Base-by-base conservation (phyloP, 2,797 vertebrate species). In the Halcyon leucocephala region DNA sequence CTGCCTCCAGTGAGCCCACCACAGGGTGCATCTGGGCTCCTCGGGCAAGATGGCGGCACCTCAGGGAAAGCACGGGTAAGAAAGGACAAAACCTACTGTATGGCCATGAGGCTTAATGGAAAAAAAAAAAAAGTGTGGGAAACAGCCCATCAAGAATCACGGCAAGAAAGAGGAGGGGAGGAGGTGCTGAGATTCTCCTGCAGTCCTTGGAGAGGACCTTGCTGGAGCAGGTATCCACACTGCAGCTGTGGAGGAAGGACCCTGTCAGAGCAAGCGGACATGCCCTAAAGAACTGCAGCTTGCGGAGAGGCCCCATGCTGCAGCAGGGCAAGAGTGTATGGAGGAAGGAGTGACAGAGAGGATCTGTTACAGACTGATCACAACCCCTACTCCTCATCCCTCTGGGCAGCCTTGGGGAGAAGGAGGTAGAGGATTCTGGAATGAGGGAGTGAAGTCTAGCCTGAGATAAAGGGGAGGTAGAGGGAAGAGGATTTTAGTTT, bases 191-290 rank as follows among this genome's bases (percentile, higher is more conserved):
- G 28, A 52, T 21, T 48, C 8, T 19, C 19, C 21, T 42, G 35
- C 35, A 49, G 39, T 21, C 18, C 18, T 12, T n/a, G 33, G 52
- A 67, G 18, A 61, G 9, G 31, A 18, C 19, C 5, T 12, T 2
- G 8, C 14, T 24, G 5, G 41, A 73, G 39, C 21, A 48, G 25
- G 15, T 48, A 54, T 8, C 60, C 25, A 52, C 39, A 13, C 14
- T 19, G 35, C 26, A 51, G 57, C 24, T 1, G 0, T 2, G 6
- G 8, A 51, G 14, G 11, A 18, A 51, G 12, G 11, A 18, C 7
- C 39, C 81, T 60, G 51, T 52, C 33, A 28, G 33, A 46, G n/a
- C 24, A 51, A 48, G 13, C 3, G 5, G 48, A 42, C 28, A 19
- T 14, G 31, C 14, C 37, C 35, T 1, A 29, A 74, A 35, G 41